phyloP scores from a whole-genome alignment of 2,888 invertebrate genomes.

The Muscina levida region DNA sequence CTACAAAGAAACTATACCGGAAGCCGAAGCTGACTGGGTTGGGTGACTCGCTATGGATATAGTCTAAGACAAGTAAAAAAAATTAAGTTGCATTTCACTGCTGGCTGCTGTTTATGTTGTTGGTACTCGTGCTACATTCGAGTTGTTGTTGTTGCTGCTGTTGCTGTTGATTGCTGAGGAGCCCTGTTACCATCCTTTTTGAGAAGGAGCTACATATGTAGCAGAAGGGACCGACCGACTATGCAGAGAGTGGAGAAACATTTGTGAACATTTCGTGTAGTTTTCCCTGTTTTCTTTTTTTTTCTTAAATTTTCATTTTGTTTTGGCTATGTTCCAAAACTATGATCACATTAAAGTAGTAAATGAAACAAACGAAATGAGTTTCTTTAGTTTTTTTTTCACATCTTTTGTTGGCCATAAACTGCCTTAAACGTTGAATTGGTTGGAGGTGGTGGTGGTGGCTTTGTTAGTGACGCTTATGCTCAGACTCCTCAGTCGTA shows the following conservation, averaged over 20 bases:
- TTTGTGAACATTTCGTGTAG: not conserved
- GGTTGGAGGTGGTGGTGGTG: too few relatives aligned
- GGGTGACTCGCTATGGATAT: not conserved
- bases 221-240: not conserved
- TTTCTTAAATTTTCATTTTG: not conserved
- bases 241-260: not conserved
- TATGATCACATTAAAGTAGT: slow-evolving; percentile 62
- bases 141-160: not conserved
- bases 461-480: too few relatives aligned
- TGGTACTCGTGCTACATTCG: not conserved
- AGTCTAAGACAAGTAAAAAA: too few relatives aligned
- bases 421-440: not conserved
- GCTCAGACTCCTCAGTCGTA: too few relatives aligned
- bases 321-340: slow-evolving; percentile 58
- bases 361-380: slow-evolving; percentile 53
- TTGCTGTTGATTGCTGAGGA: slow-evolving; percentile 26
- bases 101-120: slow-evolving; percentile 6
- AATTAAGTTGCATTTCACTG: not conserved
- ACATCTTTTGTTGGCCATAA: not conserved
- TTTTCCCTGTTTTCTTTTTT: not conserved
- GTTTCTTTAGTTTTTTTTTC: slow-evolving; percentile 29
- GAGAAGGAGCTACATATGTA: too few relatives aligned
- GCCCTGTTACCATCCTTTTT: slow-evolving; percentile 9
- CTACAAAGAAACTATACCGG: slow-evolving; percentile 12
- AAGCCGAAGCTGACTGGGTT: not conserved